phyloP scores from a whole-genome alignment of 2,797 vertebrate genomes.

The Protosalanx chinensis region DNA sequence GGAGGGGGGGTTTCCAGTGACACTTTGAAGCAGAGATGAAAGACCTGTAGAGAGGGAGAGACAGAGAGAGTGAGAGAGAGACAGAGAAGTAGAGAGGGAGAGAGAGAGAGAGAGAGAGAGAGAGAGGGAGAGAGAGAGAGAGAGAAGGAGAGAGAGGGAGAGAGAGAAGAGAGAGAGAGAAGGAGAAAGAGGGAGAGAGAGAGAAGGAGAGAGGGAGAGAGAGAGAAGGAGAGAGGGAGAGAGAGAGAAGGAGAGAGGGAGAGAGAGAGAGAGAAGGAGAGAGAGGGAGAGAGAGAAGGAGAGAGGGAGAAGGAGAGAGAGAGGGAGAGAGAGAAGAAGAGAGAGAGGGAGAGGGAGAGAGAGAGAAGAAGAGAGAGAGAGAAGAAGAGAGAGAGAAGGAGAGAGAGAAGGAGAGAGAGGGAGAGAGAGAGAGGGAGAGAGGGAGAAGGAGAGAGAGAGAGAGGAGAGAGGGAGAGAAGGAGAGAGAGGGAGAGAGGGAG shows the following conservation, averaged over 20 bases:
- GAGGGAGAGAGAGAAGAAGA: slow-evolving; percentile 37
- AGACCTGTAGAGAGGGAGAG: slow-evolving; percentile 72
- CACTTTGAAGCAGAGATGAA: slow-evolving; percentile 90
- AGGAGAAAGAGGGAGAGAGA: background rate
- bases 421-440: slow-evolving; percentile 4
- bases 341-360: slow-evolving; percentile 75
- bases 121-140: background rate
- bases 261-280: slow-evolving; percentile 85
- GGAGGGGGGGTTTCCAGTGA: slow-evolving; percentile 70
- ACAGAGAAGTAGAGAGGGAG: background rate
- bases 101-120: background rate
- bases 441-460: background rate
- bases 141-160: too few species aligned
- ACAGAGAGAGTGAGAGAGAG: background rate
- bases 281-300: background rate
- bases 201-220: slow-evolving; percentile 47
- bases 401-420: background rate
- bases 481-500: too few species aligned
- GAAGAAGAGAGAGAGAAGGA: slow-evolving; percentile 83
- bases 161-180: too few species aligned
- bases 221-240: slow-evolving; percentile 52
- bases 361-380: slow-evolving; percentile 57
- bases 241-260: slow-evolving; percentile 44
- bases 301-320: slow-evolving; percentile 60
- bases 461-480: background rate